Percentiles rank a stretch among this genome's conserved stretches.
Evolutionary conservation across 2,113 vertebrate species (phyloP).

Genomic region (Crotophaga sulcirostris): DNA sequence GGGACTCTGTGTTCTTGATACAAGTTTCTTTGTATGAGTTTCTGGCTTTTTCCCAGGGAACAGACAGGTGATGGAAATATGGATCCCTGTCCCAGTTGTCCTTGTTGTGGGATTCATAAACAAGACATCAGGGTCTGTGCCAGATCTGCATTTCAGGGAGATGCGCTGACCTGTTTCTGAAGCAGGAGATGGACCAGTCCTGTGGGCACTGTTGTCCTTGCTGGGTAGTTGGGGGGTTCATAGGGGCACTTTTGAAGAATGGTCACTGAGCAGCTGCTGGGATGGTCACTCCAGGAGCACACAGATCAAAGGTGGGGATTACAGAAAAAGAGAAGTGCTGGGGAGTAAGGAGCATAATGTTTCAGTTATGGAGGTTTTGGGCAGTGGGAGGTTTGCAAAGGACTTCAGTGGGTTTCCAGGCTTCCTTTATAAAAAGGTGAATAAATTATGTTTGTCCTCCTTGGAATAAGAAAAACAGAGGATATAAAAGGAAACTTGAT

Average conservation of each 20-base stretch:
- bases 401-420: not conserved
- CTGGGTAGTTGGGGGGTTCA: not conserved
- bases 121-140: not conserved
- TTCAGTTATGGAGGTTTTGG: not conserved
- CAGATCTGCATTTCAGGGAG: not conserved
- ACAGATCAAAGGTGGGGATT: not conserved
- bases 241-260: not conserved
- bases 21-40: not conserved
- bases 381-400: not conserved
- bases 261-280: not conserved
- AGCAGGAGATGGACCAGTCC: not conserved
- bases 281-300: not conserved
- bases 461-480: not conserved
- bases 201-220: not conserved
- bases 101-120: not conserved
- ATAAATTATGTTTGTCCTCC: conserved; percentile 1
- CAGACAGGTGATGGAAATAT: not conserved
- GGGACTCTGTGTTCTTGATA: not conserved
- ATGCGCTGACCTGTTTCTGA: not conserved
- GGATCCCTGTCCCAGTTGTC: not conserved
- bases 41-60: not conserved
- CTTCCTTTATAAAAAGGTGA: not conserved
- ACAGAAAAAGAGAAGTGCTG: not conserved
- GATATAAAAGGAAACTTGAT: not conserved
- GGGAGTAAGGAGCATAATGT: not conserved